A percentile compares a stretch with the other conserved stretches of the same genome.
Conservation (phyloP, 1,140 invertebrate species). For the Anastrepha ludens region DNA sequence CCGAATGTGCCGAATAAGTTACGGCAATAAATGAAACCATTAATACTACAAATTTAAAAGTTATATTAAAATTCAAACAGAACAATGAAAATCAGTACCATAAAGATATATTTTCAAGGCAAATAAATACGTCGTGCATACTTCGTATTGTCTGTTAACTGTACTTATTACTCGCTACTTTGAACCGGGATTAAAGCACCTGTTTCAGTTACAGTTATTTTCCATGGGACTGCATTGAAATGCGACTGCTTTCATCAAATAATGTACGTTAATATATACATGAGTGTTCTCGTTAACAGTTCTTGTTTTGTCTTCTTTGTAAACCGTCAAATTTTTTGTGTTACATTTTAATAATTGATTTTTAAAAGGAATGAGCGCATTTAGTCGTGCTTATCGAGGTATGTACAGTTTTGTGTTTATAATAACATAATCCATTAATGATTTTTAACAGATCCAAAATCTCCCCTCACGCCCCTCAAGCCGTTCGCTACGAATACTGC, state of each 20-base stretch:
- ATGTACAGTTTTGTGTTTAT: background rate
- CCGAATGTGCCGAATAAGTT: too few species aligned
- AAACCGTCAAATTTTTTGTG: background rate
- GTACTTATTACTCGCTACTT: too few species aligned
- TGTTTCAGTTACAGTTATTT: background rate
- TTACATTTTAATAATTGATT: slow-evolving; percentile 9
- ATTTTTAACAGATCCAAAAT: slow-evolving; percentile 38
- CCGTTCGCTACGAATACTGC: background rate
- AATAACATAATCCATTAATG: background rate
- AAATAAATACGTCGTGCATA: too few species aligned
- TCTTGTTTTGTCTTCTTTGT: background rate
- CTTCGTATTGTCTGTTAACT: too few species aligned
- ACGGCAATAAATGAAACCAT: too few species aligned
- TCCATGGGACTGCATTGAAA: background rate
- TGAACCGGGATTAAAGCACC: background rate
- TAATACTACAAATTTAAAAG: too few species aligned
- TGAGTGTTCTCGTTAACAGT: background rate
- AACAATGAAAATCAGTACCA: too few species aligned
- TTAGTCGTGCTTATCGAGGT: slow-evolving; percentile 33
- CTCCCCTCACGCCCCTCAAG: slow-evolving; percentile 44
- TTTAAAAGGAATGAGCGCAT: background rate
- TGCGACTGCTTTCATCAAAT: background rate
- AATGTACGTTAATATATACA: background rate
- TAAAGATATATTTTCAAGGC: too few species aligned
- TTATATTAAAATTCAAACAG: too few species aligned